Conservation (phyloP, 2,113 vertebrate species). For the Conger conger region DNA sequence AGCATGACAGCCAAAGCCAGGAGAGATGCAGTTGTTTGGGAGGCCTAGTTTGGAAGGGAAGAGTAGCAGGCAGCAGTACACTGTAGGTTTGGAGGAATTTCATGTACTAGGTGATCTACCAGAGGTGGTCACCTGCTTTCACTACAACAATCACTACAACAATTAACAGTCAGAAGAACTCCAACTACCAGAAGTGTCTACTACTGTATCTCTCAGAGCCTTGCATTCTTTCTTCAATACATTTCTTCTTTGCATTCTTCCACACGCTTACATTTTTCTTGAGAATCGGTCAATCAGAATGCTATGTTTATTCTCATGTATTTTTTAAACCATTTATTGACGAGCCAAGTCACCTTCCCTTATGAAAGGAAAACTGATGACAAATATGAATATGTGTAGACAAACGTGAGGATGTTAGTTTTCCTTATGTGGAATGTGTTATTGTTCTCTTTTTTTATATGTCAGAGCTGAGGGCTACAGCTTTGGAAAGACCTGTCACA, state of each 20-base stretch:
- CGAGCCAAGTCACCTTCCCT: too few relatives aligned
- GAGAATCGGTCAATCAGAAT: too few relatives aligned
- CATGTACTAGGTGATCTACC: neutral
- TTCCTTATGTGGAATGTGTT: too few relatives aligned
- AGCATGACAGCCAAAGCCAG: neutral
- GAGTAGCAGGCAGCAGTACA: neutral
- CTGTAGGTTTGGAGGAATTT: neutral
- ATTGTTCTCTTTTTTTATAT: too few relatives aligned
- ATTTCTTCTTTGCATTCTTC: neutral
- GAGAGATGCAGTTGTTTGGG: neutral
- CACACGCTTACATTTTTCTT: neutral
- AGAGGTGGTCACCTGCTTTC: too few relatives aligned
- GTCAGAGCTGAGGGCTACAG: neutral
- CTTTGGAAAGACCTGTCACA: neutral
- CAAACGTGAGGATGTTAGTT: too few relatives aligned
- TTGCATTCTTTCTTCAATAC: neutral
- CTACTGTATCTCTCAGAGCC: neutral
- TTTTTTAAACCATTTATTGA: neutral
- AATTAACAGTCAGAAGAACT: neutral
- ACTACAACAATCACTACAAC: too few relatives aligned
- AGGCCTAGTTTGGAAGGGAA: neutral
- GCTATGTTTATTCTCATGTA: neutral
- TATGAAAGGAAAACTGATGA: too few relatives aligned
- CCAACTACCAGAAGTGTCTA: neutral
- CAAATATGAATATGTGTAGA: too few relatives aligned